Conservation (phyloP, 2,888 invertebrate species). For the Hesperia comma region DNA sequence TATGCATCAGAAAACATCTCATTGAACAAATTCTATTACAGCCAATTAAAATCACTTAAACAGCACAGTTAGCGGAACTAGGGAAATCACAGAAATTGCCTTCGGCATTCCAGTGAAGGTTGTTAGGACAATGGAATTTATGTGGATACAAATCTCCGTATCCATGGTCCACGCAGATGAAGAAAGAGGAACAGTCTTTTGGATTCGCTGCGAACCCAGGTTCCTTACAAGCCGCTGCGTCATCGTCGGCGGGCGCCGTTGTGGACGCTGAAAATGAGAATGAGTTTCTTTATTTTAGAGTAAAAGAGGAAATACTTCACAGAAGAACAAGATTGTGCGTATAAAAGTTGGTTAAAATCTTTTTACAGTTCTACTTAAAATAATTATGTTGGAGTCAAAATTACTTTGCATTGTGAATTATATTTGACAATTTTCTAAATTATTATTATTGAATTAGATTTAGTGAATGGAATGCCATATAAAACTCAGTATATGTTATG, state of each 20-base stretch:
- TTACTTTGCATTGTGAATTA: too few relatives aligned
- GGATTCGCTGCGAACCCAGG: slow-evolving; percentile 72
- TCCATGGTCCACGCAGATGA: slow-evolving; percentile 58
- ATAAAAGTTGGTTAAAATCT: too few relatives aligned
- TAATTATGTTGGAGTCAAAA: too few relatives aligned
- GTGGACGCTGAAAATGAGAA: slow-evolving; percentile 24
- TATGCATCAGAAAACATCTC: too few relatives aligned
- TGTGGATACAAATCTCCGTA: slow-evolving; percentile 48
- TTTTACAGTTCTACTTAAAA: too few relatives aligned
- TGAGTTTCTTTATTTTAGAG: background rate
- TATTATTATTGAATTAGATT: too few relatives aligned
- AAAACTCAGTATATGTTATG: too few relatives aligned
- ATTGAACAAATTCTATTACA: background rate
- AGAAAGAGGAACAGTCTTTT: slow-evolving; percentile 67
- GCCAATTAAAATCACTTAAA: background rate
- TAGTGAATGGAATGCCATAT: too few relatives aligned
- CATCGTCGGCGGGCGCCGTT: slow-evolving; percentile 5
- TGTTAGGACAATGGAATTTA: slow-evolving; percentile 59
- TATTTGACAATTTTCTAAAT: too few relatives aligned
- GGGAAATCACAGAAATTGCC: slow-evolving; percentile 65
- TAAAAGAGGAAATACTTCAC: too few relatives aligned
- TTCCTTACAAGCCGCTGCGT: slow-evolving; percentile 53
- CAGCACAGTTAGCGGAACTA: slow-evolving; percentile 34
- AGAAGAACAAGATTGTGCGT: too few relatives aligned
- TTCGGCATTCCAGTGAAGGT: slow-evolving; percentile 63